Conservation (phyloP, 2,797 vertebrate species). For the Carcharodon carcharias region DNA sequence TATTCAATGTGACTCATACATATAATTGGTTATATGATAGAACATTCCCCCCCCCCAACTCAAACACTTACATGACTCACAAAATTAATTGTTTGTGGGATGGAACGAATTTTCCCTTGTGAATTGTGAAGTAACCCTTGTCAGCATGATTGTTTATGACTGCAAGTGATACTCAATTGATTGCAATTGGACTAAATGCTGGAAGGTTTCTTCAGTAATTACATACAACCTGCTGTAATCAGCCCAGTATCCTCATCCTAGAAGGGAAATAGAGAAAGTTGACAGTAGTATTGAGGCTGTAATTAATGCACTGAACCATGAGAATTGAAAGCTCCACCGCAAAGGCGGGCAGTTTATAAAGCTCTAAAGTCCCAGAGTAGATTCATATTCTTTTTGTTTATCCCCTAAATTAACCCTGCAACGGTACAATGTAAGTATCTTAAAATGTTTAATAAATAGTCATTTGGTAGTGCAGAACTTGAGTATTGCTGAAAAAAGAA, state of each 20-base stretch:
- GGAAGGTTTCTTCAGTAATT: neutral
- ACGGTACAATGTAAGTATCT: neutral
- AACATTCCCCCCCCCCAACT: neutral
- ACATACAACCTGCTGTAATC: neutral
- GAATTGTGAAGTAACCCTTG: neutral
- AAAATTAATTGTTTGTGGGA: neutral
- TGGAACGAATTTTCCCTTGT: slow-evolving; percentile 16
- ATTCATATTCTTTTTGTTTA: neutral
- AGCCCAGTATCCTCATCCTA: neutral
- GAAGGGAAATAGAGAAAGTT: neutral
- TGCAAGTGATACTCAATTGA: slow-evolving; percentile 17
- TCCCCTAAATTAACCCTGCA: neutral
- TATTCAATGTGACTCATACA: slow-evolving; percentile 3
- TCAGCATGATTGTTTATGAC: neutral
- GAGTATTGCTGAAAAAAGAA: too few species aligned
- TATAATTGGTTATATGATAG: slow-evolving; percentile 9
- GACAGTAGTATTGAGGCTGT: neutral
- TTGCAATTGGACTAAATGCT: neutral
- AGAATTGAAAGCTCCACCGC: neutral
- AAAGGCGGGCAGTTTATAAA: neutral
- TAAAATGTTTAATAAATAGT: neutral
- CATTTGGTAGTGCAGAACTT: too few species aligned
- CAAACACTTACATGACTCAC: slow-evolving; percentile 16
- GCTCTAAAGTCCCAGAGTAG: neutral
- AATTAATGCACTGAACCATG: neutral